Conservation (phyloP, 2,113 vertebrate genomes). For the Platichthys stellatus region DNA sequence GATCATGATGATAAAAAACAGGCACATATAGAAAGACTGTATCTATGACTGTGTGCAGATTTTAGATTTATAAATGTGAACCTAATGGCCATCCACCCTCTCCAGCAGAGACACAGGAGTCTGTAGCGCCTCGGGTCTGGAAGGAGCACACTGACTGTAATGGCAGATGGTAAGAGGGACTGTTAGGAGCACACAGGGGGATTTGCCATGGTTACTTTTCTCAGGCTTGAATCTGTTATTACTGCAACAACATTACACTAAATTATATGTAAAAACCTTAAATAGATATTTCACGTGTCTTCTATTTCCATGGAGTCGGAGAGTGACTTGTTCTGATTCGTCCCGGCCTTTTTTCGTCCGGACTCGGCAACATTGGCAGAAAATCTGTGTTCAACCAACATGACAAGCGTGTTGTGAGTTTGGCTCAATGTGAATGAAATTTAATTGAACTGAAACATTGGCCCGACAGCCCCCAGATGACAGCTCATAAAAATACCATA, state of each 20-base stretch:
- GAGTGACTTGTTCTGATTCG: slow-evolving; percentile 11
- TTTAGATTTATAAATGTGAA: not conserved
- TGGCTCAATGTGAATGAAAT: not conserved
- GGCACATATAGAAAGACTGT: no score
- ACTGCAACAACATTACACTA: not conserved
- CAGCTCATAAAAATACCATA: slow-evolving; percentile 12
- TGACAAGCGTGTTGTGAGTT: not conserved
- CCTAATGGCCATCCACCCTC: no score
- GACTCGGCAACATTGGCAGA: not conserved
- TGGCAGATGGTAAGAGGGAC: slow-evolving; percentile 40
- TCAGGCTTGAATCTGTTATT: slow-evolving; percentile 32
- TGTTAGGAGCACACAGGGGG: slow-evolving; percentile 17
- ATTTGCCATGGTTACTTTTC: slow-evolving; percentile 16
- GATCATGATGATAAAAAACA: no score
- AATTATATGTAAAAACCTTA: no score
- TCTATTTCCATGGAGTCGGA: slow-evolving; percentile 13
- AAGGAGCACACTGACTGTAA: not conserved
- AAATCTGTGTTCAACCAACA: not conserved
- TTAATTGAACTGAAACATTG: not conserved
- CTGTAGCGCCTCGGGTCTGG: not conserved
- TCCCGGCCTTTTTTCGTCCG: not conserved
- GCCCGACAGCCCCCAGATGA: not conserved
- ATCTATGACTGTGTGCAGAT: no score
- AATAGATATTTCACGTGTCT: not conserved
- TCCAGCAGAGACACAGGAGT: not conserved